These are phyloP conservation scores for Perca flavescens DNA, from an alignment of 2,113 vertebrate species.

Conservation along the genomic window DNA sequence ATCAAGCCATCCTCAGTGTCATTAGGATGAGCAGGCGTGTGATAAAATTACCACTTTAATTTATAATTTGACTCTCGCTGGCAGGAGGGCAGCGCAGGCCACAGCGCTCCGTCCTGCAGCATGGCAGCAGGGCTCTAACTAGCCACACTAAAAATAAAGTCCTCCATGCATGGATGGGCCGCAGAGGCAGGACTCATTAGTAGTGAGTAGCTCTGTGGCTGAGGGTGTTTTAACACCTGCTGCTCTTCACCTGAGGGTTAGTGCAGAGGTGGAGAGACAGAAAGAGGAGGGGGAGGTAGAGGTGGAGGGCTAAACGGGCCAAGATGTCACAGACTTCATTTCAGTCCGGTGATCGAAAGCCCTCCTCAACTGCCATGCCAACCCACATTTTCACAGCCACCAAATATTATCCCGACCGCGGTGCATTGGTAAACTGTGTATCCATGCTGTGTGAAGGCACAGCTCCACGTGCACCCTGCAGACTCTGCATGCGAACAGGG, in stretches of 20 bases:
- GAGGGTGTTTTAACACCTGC: slow-evolving; percentile 87
- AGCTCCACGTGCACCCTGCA: slow-evolving; percentile 39
- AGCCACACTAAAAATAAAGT: slow-evolving; percentile 87
- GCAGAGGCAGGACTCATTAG: slow-evolving; percentile 78
- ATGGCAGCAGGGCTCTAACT: slow-evolving; percentile 84
- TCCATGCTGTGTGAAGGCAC: slow-evolving; percentile 45
- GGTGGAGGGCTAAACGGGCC: slow-evolving; percentile 47
- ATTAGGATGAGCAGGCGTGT: slow-evolving; percentile 45
- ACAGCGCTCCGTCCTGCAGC: slow-evolving; percentile 75
- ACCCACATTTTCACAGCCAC: slow-evolving; percentile 73
- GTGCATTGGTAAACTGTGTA: slow-evolving; percentile 47
- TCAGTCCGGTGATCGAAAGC: slow-evolving; percentile 74
- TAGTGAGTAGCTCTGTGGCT: slow-evolving; percentile 78
- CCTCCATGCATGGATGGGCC: slow-evolving; percentile 69
- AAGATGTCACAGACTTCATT: slow-evolving; percentile 79
- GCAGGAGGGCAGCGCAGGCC: slow-evolving; percentile 78
- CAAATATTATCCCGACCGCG: slow-evolving; percentile 60
- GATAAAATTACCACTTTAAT: slow-evolving; percentile 68
- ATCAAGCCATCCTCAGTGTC: slow-evolving; percentile 27
- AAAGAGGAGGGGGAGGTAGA: slow-evolving; percentile 8
- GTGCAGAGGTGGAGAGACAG: slow-evolving; percentile 68
- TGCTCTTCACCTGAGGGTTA: slow-evolving; percentile 82
- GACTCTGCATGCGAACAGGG: slow-evolving; percentile 34
- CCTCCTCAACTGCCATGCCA: slow-evolving; percentile 67
- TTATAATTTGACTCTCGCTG: slow-evolving; percentile 61